Evolutionary conservation across 2,888 invertebrate species (phyloP).

Genomic region (Hypselothyrea guttata): DNA sequence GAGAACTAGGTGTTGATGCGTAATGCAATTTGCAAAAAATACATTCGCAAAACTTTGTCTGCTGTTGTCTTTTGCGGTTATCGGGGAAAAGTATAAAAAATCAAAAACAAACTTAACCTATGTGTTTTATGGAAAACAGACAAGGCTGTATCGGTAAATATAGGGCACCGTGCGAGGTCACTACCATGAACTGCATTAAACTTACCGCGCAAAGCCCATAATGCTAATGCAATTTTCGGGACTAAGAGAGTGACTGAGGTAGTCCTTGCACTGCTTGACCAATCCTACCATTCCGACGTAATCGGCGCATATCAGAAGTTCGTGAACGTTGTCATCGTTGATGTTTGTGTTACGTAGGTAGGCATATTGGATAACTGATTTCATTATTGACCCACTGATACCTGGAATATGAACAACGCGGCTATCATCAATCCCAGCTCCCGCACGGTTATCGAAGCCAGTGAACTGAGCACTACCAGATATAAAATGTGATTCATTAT

Average conservation of each 20-base stretch:
- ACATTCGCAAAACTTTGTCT: too few species aligned
- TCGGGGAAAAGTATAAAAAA: too few species aligned
- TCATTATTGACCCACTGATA: conserved; percentile 89
- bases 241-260: conserved; percentile 86
- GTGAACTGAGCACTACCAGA: conserved; percentile 76
- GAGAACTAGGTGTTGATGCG: neutral
- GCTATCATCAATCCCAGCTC: conserved; percentile 82
- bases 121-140: too few species aligned
- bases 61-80: too few species aligned
- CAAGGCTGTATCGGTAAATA: too few species aligned
- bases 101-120: too few species aligned
- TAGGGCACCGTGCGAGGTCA: too few species aligned
- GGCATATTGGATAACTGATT: conserved; percentile 91
- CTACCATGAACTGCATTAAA: neutral
- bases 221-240: conserved; percentile 93
- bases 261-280: conserved; percentile 90
- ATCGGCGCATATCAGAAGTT: conserved; percentile 92
- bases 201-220: conserved; percentile 89
- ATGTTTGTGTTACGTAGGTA: conserved; percentile 91
- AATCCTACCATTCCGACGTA: conserved; percentile 93
- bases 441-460: conserved; percentile 64
- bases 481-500: neutral
- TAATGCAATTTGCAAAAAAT: too few species aligned
- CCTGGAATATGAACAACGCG: conserved; percentile 89
- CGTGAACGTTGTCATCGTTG: conserved; percentile 90